phyloP scores from a whole-genome alignment of 2,888 invertebrate genomes.

The Pristionchus mayeri region DNA sequence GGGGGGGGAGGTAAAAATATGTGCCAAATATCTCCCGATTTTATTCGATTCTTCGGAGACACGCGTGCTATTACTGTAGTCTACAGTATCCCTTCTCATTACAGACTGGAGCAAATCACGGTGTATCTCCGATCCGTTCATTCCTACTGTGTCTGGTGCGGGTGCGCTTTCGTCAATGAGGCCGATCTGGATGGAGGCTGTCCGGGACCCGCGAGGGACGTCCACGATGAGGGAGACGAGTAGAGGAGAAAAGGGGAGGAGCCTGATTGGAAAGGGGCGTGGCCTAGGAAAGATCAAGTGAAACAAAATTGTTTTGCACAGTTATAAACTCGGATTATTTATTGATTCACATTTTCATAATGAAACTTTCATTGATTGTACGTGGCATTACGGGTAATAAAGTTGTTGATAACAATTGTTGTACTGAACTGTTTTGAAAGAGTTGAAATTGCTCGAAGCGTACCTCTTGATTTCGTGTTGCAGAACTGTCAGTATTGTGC shows the following conservation, averaged over 20 bases:
- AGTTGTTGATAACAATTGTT: neutral
- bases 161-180: conserved; percentile 59
- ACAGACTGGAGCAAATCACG: conserved; percentile 61
- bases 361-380: conserved; percentile 12
- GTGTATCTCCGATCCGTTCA: conserved; percentile 64
- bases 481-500: neutral
- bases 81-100: no score
- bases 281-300: neutral
- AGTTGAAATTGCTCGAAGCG: neutral
- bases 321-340: neutral
- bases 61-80: neutral
- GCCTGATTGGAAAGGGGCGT: neutral
- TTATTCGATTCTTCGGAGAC: no score
- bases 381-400: conserved; percentile 16
- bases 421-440: neutral
- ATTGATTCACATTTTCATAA: neutral
- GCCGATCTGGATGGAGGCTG: conserved; percentile 66
- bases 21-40: no score
- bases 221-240: conserved; percentile 59
- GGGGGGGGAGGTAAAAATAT: no score
- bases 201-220: conserved; percentile 64
- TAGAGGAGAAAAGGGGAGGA: neutral
- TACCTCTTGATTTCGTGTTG: neutral
- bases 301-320: neutral
- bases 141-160: conserved; percentile 73